Evolutionary conservation across 2,888 invertebrate genomes (phyloP).

Genomic region (Agonopterix heracliana): DNA sequence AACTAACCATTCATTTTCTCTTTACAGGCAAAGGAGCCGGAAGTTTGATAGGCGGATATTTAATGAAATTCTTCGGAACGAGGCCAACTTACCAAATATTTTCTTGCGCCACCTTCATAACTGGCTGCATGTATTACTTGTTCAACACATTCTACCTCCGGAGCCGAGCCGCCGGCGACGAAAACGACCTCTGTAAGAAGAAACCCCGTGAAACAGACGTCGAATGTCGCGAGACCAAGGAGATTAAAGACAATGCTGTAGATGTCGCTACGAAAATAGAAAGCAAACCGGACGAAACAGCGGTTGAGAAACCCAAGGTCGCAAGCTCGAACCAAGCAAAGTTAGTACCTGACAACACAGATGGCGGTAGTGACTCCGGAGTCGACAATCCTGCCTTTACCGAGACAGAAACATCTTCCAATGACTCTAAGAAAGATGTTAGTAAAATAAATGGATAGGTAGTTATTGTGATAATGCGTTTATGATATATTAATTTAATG

Average conservation of each 20-base stretch:
- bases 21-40: slow-evolving; percentile 83
- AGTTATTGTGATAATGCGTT: slow-evolving; percentile 22
- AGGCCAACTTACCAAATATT: slow-evolving; percentile 84
- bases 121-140: slow-evolving; percentile 80
- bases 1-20: neutral
- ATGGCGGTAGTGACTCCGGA: slow-evolving; percentile 67
- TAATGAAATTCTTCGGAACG: slow-evolving; percentile 84
- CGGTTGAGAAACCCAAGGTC: slow-evolving; percentile 18
- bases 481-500: slow-evolving; percentile 10
- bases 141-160: slow-evolving; percentile 81
- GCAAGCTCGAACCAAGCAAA: slow-evolving; percentile 26
- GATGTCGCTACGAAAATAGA: slow-evolving; percentile 44
- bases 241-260: slow-evolving; percentile 38
- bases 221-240: slow-evolving; percentile 42
- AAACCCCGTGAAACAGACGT: slow-evolving; percentile 55
- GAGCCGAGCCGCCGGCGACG: slow-evolving; percentile 67
- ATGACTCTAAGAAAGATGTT: slow-evolving; percentile 36
- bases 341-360: slow-evolving; percentile 44
- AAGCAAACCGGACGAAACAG: slow-evolving; percentile 19
- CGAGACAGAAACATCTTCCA: slow-evolving; percentile 41
- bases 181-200: slow-evolving; percentile 77
- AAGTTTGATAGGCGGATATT: slow-evolving; percentile 84
- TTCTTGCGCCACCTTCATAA: slow-evolving; percentile 76
- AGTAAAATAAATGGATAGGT: slow-evolving; percentile 29
- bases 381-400: slow-evolving; percentile 64